phyloP scores from a whole-genome alignment of 2,888 invertebrate genomes.

The Aradus depressus region DNA sequence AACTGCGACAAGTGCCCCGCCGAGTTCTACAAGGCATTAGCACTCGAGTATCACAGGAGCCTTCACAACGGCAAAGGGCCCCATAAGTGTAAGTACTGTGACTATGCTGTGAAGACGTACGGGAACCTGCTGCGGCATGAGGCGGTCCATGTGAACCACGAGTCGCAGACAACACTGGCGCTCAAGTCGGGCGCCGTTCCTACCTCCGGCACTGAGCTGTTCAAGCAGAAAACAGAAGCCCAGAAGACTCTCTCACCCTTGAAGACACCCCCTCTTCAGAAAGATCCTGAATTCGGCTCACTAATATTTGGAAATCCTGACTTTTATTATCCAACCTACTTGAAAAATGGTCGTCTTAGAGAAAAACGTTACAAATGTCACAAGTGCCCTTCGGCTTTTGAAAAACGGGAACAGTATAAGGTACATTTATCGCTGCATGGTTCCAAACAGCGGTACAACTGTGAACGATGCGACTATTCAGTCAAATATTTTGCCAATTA shows the following conservation, averaged over 20 bases:
- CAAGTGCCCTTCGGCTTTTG: constrained; percentile 79
- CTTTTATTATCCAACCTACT: constrained; percentile 60
- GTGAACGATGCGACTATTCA: constrained; percentile 76
- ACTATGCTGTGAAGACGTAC: constrained; percentile 55
- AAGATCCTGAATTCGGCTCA: constrained; percentile 56
- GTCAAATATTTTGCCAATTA: constrained; percentile 78
- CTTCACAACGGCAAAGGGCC: constrained; percentile 52
- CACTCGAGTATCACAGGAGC: constrained; percentile 56
- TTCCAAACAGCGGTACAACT: constrained; percentile 68
- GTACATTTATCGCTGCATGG: constrained; percentile 73
- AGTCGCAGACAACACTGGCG: constrained; percentile 30
- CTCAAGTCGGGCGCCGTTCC: constrained; percentile 41
- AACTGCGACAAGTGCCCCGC: constrained; percentile 57
- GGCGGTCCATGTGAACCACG: constrained; percentile 34
- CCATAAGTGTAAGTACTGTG: constrained; percentile 58
- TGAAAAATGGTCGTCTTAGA: constrained; percentile 61
- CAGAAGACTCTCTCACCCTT: constrained; percentile 25
- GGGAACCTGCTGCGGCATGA: constrained; percentile 58
- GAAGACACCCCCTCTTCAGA: constrained; percentile 24
- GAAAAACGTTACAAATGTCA: constrained; percentile 71
- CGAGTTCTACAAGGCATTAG: constrained; percentile 58
- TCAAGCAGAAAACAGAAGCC: constrained; percentile 51
- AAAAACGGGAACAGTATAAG: constrained; percentile 72
- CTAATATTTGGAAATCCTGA: constrained; percentile 64
- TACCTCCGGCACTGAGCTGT: constrained; percentile 53